These are phyloP conservation scores for Oreocharis arfaki DNA, from an alignment of 2,113 vertebrate genomes.

Conservation along the genomic window DNA sequence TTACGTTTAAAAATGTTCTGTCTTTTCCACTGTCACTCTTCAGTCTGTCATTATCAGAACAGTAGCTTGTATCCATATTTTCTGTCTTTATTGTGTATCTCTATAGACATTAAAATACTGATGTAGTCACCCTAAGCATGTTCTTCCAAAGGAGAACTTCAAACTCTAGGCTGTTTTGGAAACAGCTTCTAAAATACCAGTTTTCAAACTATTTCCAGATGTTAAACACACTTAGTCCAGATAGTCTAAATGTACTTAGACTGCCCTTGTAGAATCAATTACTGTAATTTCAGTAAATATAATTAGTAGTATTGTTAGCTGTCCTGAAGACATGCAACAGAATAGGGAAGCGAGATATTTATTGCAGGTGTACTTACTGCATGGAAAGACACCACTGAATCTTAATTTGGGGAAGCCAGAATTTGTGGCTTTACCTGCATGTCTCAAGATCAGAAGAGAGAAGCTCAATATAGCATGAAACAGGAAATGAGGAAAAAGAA, in stretches of 20 bases:
- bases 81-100: background rate
- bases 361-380: background rate
- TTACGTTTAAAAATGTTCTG: accelerated
- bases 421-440: background rate
- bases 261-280: background rate
- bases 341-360: background rate
- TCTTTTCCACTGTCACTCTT: background rate
- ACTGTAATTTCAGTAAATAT: background rate
- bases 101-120: background rate
- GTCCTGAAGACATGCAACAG: background rate
- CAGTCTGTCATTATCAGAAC: background rate
- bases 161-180: background rate
- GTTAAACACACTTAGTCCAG: background rate
- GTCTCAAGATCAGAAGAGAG: background rate
- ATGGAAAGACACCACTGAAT: background rate
- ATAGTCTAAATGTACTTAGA: background rate
- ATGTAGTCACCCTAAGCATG: accelerated
- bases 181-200: background rate
- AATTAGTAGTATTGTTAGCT: background rate
- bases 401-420: background rate
- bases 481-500: background rate
- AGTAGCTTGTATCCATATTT: background rate
- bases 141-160: background rate
- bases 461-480: background rate
- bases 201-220: background rate